Conservation (phyloP, 1,140 invertebrate genomes). For the Holotrichia oblita region DNA sequence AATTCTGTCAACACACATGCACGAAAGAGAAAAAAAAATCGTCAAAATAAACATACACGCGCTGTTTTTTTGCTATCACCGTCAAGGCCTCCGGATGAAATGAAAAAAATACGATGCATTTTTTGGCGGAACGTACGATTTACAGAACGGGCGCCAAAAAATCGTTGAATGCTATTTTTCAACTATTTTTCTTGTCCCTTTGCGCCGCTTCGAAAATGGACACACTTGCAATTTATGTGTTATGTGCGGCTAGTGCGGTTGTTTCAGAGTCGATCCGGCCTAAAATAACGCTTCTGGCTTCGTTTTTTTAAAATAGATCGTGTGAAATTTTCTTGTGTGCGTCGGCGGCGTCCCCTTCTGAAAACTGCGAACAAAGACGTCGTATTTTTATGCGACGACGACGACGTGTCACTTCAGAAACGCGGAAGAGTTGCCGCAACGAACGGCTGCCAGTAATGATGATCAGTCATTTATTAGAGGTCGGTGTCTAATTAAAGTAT, state of each 20-base stretch:
- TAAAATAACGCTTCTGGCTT: slow-evolving; percentile 22
- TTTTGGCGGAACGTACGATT: too few relatives aligned
- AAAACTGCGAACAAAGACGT: slow-evolving; percentile 3
- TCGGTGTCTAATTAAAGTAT: background rate
- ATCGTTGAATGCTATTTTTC: too few relatives aligned
- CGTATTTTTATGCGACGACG: slow-evolving; percentile 15
- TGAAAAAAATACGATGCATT: too few relatives aligned
- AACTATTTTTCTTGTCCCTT: background rate
- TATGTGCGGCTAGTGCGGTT: background rate
- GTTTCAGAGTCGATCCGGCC: slow-evolving; percentile 6
- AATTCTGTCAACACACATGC: slow-evolving; percentile 29
- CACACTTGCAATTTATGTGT: slow-evolving; percentile 20
- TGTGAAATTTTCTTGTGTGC: slow-evolving; percentile 26
- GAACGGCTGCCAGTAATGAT: slow-evolving; percentile 13
- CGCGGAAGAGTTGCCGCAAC: slow-evolving; percentile 15
- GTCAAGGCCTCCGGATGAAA: too few relatives aligned
- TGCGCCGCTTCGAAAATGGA: background rate
- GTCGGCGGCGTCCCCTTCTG: background rate
- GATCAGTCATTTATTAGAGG: background rate
- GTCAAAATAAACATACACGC: slow-evolving; percentile 29
- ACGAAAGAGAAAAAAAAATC: slow-evolving; percentile 8
- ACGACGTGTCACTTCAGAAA: background rate
- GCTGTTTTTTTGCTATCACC: too few relatives aligned
- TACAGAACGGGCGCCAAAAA: background rate
- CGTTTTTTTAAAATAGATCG: slow-evolving; percentile 12